phyloP scores from a whole-genome alignment of 2,113 vertebrate species.

The Isichthys henryi region DNA sequence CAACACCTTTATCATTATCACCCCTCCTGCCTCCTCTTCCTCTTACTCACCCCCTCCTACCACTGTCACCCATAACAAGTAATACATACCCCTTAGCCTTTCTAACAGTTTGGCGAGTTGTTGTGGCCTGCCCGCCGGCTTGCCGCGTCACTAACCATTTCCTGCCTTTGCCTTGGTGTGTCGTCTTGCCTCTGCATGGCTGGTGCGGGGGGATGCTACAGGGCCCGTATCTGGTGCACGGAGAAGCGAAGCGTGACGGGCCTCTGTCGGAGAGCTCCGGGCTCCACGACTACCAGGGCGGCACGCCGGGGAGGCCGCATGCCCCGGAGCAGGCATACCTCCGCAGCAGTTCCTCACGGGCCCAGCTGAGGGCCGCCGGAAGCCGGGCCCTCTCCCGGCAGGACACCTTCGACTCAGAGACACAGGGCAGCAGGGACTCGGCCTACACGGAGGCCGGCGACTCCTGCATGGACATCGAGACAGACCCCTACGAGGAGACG shows the following conservation, averaged over 20 bases:
- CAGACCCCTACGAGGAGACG: slow-evolving; percentile 81
- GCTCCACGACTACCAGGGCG: slow-evolving; percentile 65
- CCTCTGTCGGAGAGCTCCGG: slow-evolving; percentile 64
- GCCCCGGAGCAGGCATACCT: slow-evolving; percentile 57
- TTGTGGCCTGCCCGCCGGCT: neutral
- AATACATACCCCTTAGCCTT: neutral
- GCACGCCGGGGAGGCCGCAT: slow-evolving; percentile 61
- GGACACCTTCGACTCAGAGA: slow-evolving; percentile 88
- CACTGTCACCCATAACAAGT: neutral
- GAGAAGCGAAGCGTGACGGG: slow-evolving; percentile 71
- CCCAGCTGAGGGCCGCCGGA: slow-evolving; percentile 51
- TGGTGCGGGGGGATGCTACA: slow-evolving; percentile 54
- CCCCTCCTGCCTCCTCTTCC: neutral
- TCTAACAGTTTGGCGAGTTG: neutral
- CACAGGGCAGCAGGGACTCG: slow-evolving; percentile 82
- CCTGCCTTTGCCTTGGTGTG: slow-evolving; percentile 41
- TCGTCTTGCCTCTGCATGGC: slow-evolving; percentile 67
- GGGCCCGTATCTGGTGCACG: slow-evolving; percentile 80
- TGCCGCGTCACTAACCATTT: slow-evolving; percentile 44
- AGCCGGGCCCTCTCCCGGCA: slow-evolving; percentile 75
- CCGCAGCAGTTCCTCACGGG: slow-evolving; percentile 44
- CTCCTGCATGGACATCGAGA: slow-evolving; percentile 89
- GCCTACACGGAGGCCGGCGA: slow-evolving; percentile 85
- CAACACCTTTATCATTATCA: neutral
- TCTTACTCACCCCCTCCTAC: neutral